These are phyloP conservation scores for Nephrotoma appendiculata DNA, from an alignment of 2,888 invertebrate species.

Conservation along the genomic window DNA sequence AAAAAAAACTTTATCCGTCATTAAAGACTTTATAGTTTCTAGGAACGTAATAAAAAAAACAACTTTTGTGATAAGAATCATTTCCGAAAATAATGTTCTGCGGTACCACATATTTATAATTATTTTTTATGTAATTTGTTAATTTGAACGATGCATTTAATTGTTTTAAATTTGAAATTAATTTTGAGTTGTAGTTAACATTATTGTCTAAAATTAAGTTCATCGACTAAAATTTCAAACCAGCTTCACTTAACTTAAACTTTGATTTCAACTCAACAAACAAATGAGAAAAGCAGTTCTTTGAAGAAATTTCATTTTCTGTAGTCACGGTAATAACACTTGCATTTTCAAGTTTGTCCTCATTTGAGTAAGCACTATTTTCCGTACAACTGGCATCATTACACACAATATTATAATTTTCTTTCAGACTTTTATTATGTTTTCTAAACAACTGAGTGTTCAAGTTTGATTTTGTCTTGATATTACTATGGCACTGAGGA, in stretches of 20 bases:
- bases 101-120: neutral
- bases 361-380: neutral
- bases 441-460: neutral
- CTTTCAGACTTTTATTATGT: neutral
- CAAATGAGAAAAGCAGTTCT: neutral
- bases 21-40: too few species aligned
- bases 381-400: neutral
- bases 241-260: neutral
- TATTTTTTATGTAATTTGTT: neutral
- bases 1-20: too few species aligned
- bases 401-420: neutral
- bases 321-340: neutral
- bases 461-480: neutral
- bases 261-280: neutral
- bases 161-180: neutral
- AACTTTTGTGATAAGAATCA: neutral
- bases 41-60: too few species aligned
- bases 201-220: neutral
- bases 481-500: neutral
- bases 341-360: neutral
- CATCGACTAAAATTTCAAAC: neutral
- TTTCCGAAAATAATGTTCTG: neutral
- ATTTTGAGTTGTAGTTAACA: neutral
- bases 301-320: neutral
- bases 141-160: neutral